Percentiles rank a stretch among this genome's conserved stretches.
Evolutionary conservation across 2,797 vertebrate species (phyloP).

Genomic region (Eremophila alpestris): DNA sequence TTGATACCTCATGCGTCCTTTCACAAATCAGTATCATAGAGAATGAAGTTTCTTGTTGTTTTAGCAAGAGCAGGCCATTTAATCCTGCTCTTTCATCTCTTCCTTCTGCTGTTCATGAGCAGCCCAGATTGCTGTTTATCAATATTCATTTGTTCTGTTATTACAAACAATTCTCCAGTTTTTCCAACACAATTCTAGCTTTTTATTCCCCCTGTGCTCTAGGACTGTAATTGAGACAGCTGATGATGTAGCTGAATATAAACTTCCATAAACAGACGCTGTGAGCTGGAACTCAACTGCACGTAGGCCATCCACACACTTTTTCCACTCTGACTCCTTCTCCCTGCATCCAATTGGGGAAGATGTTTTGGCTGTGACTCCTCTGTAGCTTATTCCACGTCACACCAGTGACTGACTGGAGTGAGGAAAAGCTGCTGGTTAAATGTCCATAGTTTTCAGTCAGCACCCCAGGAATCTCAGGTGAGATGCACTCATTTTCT

Average conservation of each 20-base stretch:
- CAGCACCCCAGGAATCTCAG: not conserved
- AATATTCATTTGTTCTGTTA: not conserved
- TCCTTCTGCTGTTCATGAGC: not conserved
- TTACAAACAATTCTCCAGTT: not conserved
- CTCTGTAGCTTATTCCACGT: conserved; percentile 46
- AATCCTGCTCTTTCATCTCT: not conserved
- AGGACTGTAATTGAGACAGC: not conserved
- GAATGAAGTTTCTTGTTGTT: not conserved
- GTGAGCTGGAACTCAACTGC: not conserved
- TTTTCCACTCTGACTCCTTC: conserved; percentile 48
- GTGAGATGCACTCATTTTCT: not conserved
- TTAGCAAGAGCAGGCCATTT: not conserved
- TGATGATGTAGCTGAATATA: not conserved
- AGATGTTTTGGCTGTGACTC: conserved; percentile 43
- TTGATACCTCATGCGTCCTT: not conserved
- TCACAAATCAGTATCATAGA: not conserved
- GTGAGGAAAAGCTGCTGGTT: conserved; percentile 13
- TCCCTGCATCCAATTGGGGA: not conserved
- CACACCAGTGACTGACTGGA: not conserved
- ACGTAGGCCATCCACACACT: conserved; percentile 9
- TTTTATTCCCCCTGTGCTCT: not conserved
- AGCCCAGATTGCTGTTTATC: not conserved
- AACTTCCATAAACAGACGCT: not conserved
- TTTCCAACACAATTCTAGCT: not conserved
- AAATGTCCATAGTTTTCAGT: conserved; percentile 6